Evolutionary conservation across 2,113 vertebrate species (phyloP).

Genomic region (Epinephelus cyanopodus): DNA sequence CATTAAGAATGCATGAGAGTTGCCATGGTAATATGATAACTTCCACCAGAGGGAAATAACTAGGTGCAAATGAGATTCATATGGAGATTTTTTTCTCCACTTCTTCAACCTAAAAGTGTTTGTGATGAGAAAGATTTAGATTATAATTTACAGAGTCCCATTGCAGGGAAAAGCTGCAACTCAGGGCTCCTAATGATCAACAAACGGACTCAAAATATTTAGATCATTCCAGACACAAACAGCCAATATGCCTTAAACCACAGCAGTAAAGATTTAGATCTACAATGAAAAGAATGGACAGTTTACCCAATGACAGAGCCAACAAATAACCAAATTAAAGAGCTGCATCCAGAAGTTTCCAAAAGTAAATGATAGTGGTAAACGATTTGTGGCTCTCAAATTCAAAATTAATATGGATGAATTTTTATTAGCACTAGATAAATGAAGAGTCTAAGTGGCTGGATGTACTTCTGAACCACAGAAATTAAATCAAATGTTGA

Average conservation of each 20-base stretch:
- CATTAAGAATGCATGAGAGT: conserved; percentile 65
- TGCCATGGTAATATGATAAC: conserved; percentile 65
- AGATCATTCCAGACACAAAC: conserved; percentile 6
- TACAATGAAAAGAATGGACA: not conserved
- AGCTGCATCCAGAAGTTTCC: not conserved
- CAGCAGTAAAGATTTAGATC: no score
- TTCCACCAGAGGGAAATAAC: conserved; percentile 52
- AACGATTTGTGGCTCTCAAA: not conserved
- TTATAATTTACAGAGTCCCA: conserved; percentile 17
- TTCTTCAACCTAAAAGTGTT: conserved; percentile 33
- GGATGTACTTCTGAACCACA: not conserved
- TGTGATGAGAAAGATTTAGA: conserved; percentile 23
- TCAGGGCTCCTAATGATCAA: not conserved
- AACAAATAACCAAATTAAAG: not conserved
- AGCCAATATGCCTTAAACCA: conserved; percentile 5
- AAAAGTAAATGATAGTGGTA: not conserved
- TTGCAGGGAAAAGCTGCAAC: not conserved
- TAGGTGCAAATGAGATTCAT: conserved; percentile 57
- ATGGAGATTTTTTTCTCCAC: not conserved
- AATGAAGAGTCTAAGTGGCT: not conserved
- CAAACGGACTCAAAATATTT: not conserved
- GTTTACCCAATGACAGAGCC: not conserved
- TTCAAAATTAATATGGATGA: not conserved
- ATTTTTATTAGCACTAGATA: not conserved
- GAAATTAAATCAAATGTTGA: not conserved